Percentiles rank a stretch among this genome's conserved stretches.
These are phyloP conservation scores for Pocillopora meandrina DNA, from an alignment of 92 coral and sea anemone genomes.

Conservation along the genomic window DNA sequence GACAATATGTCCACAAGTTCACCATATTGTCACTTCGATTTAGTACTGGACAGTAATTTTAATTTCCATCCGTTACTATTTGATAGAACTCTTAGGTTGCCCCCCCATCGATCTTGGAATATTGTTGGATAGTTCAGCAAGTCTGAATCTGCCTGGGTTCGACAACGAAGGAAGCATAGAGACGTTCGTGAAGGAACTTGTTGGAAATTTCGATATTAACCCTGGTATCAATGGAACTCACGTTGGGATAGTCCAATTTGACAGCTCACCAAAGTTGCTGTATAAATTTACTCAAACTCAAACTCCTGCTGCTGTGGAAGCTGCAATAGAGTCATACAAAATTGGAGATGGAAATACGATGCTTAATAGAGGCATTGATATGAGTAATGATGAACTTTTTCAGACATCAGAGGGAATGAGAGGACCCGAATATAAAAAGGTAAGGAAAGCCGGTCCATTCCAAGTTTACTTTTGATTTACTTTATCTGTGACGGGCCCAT, in stretches of 20 bases:
- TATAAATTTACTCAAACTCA: neutral
- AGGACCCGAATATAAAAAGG: slow-evolving; percentile 4
- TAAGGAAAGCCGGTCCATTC: neutral
- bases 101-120: slow-evolving; percentile 27
- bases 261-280: neutral
- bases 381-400: neutral
- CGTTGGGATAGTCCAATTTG: slow-evolving; percentile 10
- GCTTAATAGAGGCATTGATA: neutral
- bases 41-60: no score
- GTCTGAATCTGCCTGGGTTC: neutral
- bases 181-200: neutral
- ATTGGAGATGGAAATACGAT: neutral
- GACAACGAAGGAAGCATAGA: neutral
- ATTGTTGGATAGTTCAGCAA: slow-evolving; percentile 21
- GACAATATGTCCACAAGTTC: no score
- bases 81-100: neutral
- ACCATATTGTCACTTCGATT: neutral
- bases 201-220: neutral
- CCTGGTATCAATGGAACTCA: slow-evolving; percentile 6
- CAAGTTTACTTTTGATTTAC: no score
- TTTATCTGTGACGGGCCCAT: no score
- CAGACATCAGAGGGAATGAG: neutral
- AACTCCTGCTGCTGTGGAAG: neutral
- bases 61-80: neutral
- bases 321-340: neutral